Percentiles rank a stretch among this genome's conserved stretches.
Conservation (phyloP, 2,113 vertebrate species). For the Sinocyclocheilus anshuiensis region DNA sequence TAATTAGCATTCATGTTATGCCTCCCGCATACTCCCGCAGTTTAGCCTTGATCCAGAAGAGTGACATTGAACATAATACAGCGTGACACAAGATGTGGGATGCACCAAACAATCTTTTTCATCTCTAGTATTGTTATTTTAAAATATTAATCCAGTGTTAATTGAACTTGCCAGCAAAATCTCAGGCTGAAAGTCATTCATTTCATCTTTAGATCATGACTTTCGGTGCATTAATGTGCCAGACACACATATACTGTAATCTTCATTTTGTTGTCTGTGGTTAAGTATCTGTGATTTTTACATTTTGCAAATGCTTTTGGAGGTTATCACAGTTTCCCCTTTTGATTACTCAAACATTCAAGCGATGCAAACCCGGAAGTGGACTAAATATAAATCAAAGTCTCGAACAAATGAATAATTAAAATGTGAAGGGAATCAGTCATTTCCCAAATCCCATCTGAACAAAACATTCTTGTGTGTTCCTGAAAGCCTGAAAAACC, state of each 20-base stretch:
- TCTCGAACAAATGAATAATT: slow-evolving; percentile 17
- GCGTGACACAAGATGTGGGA: not conserved
- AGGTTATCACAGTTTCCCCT: not conserved
- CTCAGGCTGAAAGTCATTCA: not conserved
- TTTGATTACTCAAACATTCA: not conserved
- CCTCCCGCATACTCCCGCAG: slow-evolving; percentile 1
- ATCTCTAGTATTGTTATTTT: slow-evolving; percentile 12
- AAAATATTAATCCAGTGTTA: slow-evolving; percentile 15
- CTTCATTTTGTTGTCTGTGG: not conserved
- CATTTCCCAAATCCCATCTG: not conserved
- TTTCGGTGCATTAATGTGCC: not conserved
- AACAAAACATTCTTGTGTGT: not conserved
- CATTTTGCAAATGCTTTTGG: not conserved
- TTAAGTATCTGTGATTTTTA: not conserved
- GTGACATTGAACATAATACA: slow-evolving; percentile 26
- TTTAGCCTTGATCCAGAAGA: slow-evolving; percentile 13
- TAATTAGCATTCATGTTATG: slow-evolving; percentile 39
- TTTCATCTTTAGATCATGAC: not conserved
- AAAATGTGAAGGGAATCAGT: not conserved
- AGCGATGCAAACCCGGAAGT: not conserved
- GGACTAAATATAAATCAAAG: slow-evolving; percentile 17
- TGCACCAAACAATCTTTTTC: not conserved
- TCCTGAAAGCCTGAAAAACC: not conserved
- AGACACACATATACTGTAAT: not conserved
- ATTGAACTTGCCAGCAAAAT: slow-evolving; percentile 9